Conservation (phyloP, 1,140 invertebrate species). For the Trinorchestia longiramus region DNA sequence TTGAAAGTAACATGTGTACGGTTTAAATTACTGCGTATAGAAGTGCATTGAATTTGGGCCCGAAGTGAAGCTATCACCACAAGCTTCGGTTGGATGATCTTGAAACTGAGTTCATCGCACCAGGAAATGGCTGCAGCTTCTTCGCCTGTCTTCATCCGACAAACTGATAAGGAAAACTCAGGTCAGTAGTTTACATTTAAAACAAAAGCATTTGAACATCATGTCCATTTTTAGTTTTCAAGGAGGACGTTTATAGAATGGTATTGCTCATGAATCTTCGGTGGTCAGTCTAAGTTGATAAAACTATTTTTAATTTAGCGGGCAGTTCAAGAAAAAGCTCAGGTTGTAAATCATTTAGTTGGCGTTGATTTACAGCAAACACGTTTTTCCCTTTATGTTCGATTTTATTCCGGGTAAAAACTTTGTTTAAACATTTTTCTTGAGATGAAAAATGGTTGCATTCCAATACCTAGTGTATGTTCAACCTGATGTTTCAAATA, state of each 20-base stretch:
- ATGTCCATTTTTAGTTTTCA: not conserved
- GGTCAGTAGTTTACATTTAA: not conserved
- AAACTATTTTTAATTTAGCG: not conserved
- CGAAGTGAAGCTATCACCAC: not conserved
- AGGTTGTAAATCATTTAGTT: not conserved
- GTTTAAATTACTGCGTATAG: not conserved
- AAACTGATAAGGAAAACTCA: slow-evolving; percentile 22
- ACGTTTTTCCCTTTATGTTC: not conserved
- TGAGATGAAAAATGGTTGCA: not conserved
- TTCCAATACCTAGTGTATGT: not conserved
- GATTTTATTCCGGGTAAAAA: not conserved
- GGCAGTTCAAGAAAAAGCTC: not conserved
- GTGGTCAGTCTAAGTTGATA: not conserved
- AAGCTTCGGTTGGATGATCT: slow-evolving; percentile 30
- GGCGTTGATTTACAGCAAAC: not conserved
- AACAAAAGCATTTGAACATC: not conserved
- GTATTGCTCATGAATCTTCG: not conserved
- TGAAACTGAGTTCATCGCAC: slow-evolving; percentile 9
- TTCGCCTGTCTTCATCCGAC: not conserved
- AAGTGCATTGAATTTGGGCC: slow-evolving; percentile 23
- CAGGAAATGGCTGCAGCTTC: not conserved
- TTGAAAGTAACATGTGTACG: not conserved
- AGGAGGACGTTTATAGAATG: not conserved
- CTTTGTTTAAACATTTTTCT: not conserved
- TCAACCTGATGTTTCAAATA: not conserved